Evolutionary conservation across 2,113 vertebrate species (phyloP).

Genomic region (Euleptes europaea): DNA sequence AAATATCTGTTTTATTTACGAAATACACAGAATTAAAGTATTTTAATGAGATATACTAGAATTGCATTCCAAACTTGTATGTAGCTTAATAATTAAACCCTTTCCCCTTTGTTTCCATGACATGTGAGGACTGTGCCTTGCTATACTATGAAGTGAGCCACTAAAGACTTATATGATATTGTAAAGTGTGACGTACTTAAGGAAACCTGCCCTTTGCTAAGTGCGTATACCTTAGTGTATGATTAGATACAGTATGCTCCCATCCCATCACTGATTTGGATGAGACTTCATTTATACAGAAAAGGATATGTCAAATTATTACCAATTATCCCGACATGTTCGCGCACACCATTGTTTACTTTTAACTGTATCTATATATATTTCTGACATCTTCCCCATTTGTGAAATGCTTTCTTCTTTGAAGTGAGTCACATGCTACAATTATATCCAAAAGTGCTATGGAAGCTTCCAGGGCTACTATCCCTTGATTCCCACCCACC

Average conservation of each 20-base stretch:
- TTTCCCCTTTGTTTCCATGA: conserved; percentile 1
- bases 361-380: neutral
- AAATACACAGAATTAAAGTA: neutral
- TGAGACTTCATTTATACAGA: neutral
- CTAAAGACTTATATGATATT: neutral
- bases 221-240: neutral
- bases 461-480: too few species aligned
- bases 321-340: neutral
- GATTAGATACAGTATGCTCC: neutral
- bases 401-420: neutral
- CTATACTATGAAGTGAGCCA: neutral
- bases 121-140: neutral
- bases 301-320: neutral
- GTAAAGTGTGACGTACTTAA: neutral
- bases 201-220: neutral
- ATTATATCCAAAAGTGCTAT: too few species aligned
- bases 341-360: neutral
- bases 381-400: neutral
- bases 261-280: neutral
- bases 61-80: conserved; percentile 4
- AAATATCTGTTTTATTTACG: neutral
- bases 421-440: too few species aligned
- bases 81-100: conserved; percentile 24
- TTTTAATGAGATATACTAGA: neutral
- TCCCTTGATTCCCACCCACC: too few species aligned